Base-by-base conservation (phyloP, 2,797 vertebrate species). In the Syncerus caffer region DNA sequence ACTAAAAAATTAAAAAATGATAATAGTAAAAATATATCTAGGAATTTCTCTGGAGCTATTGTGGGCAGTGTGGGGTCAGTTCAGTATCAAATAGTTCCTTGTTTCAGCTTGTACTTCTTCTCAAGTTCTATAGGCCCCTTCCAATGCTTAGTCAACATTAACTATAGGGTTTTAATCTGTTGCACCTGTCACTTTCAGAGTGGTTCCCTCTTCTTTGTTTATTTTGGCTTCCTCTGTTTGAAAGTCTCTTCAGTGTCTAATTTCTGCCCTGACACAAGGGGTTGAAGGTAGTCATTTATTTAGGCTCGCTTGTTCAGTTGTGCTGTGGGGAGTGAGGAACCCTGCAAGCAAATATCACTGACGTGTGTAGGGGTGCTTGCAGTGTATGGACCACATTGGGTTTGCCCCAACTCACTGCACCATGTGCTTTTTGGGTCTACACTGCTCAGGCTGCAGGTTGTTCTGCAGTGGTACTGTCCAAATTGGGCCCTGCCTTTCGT, bases 331-430 rank as follows among this genome's bases (percentile, higher is more conserved):
- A 23, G 64, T 23, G 10, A 38, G n/a, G n/a, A 38, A 21, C 4
- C 19, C 64, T 71, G n/a, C 10, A 71, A 71, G 19, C 64, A 38
- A 38, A 71, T 71, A 21, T 71, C n/a, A 71, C n/a, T 38, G 64
- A 10, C 0, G 1, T 38, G n/a, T 34, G 19, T 1, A 4, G 2
- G 10, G 3, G n/a, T 38, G 19, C 19, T 71, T 71, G 2, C n/a
- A 71, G 10, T 71, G 64, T 71, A 71, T 38, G n/a, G 5, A 38
- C n/a, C 64, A 38, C n/a, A 71, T 3, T 71, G n/a, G n/a, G 10
- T 38, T 71, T 71, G n/a, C n/a, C n/a, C 5, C 64, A 38, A 21
- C 19, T 38, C n/a, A 23, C 10, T 38, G 64, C n/a, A 71, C n/a
- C 0, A 0, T 71, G 64, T 12, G n/a, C 17, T 38, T 71, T 71